Percentiles rank a stretch among this genome's conserved stretches.
These are phyloP conservation scores for Ectropis grisescens DNA, from an alignment of 1,140 invertebrate genomes.

Conservation along the genomic window DNA sequence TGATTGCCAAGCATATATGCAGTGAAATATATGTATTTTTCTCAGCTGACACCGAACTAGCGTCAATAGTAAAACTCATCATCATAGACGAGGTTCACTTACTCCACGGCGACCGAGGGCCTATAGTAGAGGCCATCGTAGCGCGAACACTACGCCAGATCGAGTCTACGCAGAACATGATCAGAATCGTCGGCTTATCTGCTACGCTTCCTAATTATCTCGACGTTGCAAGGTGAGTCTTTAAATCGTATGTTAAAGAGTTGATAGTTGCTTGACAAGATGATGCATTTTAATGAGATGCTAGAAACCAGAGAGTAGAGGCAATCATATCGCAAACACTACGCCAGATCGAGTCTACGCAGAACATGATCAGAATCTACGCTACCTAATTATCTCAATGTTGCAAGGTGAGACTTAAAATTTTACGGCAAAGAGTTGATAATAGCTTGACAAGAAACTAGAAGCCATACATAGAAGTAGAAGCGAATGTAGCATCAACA, in stretches of 20 bases:
- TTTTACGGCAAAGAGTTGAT: too few relatives aligned
- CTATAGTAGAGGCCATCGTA: conserved; percentile 97
- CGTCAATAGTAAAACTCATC: conserved; percentile 91
- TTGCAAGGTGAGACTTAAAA: conserved; percentile 76
- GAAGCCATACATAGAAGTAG: too few relatives aligned
- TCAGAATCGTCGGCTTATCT: conserved; percentile 96
- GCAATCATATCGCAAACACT: conserved; percentile 96
- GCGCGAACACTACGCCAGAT: conserved; percentile 95
- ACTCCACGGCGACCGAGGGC: conserved; percentile 96
- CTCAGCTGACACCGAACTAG: conserved; percentile 89
- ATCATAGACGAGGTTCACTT: conserved; percentile 99
- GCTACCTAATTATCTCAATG: conserved; percentile 97
- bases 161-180: conserved; percentile 96
- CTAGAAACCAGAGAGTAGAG: conserved; percentile 98
- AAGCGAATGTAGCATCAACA: too few relatives aligned
- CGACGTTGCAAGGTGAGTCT: conserved; percentile 88
- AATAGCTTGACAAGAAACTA: too few relatives aligned
- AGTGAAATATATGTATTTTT: too few relatives aligned
- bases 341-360: conserved; percentile 93
- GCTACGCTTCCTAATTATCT: conserved; percentile 98
- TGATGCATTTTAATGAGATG: too few relatives aligned
- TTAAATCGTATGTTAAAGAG: too few relatives aligned
- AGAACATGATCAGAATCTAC: conserved; percentile 99
- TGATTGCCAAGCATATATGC: too few relatives aligned
- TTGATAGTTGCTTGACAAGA: too few relatives aligned